These are phyloP conservation scores for Jaculus jaculus DNA, from an alignment of 2,113 vertebrate species.

Conservation along the genomic window DNA sequence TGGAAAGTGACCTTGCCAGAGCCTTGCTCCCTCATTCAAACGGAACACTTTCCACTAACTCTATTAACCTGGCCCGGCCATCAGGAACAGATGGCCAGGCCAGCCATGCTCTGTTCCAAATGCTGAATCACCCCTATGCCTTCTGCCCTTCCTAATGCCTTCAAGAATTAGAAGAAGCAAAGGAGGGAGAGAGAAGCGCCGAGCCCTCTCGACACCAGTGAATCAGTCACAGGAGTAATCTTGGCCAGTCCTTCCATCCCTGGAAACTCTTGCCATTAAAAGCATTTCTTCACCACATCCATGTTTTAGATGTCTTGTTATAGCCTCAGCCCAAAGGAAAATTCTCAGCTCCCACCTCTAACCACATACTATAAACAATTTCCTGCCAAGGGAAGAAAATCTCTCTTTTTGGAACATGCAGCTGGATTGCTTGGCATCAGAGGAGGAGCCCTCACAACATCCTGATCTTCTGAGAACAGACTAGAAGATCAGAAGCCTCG, in stretches of 20 bases:
- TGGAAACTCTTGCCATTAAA: not conserved
- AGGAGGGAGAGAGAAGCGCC: not conserved
- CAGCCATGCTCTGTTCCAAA: not conserved
- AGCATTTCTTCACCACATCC: not conserved
- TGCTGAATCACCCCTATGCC: slow-evolving; percentile 58
- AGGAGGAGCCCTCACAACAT: not conserved
- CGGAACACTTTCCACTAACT: slow-evolving; percentile 60
- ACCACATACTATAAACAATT: not conserved
- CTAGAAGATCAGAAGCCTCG: not conserved
- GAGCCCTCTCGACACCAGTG: not conserved
- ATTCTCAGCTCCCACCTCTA: not conserved
- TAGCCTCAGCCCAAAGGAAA: not conserved
- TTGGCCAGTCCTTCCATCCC: not conserved
- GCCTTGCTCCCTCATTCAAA: not conserved
- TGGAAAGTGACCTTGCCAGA: slow-evolving; percentile 69
- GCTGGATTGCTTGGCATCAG: slow-evolving; percentile 1
- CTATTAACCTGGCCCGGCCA: slow-evolving; percentile 22
- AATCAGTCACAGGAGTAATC: not conserved
- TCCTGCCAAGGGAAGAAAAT: slow-evolving; percentile 20
- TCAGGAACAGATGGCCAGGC: not conserved
- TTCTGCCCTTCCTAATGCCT: slow-evolving; percentile 32
- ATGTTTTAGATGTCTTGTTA: slow-evolving; percentile 6
- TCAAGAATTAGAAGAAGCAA: slow-evolving; percentile 35
- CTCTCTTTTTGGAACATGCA: not conserved
- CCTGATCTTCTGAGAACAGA: not conserved